Conservation (phyloP, 2,888 invertebrate species). For the Drosophila quasianomalipes region DNA sequence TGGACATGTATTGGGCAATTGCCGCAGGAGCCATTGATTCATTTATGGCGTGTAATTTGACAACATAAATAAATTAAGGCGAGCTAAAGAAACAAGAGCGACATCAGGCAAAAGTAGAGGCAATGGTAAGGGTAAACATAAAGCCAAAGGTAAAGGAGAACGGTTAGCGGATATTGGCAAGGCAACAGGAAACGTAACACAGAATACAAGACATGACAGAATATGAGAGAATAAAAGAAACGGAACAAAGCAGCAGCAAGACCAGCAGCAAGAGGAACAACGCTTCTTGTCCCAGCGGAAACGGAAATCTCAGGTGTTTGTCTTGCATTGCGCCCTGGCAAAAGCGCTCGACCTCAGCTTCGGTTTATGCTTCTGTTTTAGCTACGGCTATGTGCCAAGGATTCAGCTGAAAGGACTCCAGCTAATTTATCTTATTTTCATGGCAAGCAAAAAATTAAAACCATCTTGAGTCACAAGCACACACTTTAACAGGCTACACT, state of each 20-base stretch:
- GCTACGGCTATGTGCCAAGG: slow-evolving; percentile 17
- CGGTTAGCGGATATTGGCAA: slow-evolving; percentile 70
- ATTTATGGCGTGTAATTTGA: slow-evolving; percentile 79
- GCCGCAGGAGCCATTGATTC: slow-evolving; percentile 67
- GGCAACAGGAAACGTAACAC: slow-evolving; percentile 75
- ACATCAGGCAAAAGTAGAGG: neutral
- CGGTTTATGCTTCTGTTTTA: slow-evolving; percentile 6
- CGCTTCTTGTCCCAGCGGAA: slow-evolving; percentile 67
- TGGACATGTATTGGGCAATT: slow-evolving; percentile 39
- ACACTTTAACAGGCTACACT: neutral
- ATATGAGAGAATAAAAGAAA: slow-evolving; percentile 3
- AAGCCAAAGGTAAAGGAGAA: slow-evolving; percentile 37
- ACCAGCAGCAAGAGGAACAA: slow-evolving; percentile 25
- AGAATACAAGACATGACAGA: slow-evolving; percentile 37
- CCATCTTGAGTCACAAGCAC: neutral
- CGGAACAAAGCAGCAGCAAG: slow-evolving; percentile 26
- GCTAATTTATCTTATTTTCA: slow-evolving; percentile 79
- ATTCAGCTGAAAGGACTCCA: slow-evolving; percentile 35
- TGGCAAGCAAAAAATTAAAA: slow-evolving; percentile 12
- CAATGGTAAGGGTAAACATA: neutral
- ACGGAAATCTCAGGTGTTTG: slow-evolving; percentile 80
- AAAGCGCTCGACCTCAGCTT: slow-evolving; percentile 28
- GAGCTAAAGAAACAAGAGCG: slow-evolving; percentile 22
- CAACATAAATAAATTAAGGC: slow-evolving; percentile 79
- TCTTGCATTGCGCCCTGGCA: slow-evolving; percentile 48